These are phyloP conservation scores for Halichoerus grypus DNA, from an alignment of 2,113 vertebrate species.

Conservation along the genomic window DNA sequence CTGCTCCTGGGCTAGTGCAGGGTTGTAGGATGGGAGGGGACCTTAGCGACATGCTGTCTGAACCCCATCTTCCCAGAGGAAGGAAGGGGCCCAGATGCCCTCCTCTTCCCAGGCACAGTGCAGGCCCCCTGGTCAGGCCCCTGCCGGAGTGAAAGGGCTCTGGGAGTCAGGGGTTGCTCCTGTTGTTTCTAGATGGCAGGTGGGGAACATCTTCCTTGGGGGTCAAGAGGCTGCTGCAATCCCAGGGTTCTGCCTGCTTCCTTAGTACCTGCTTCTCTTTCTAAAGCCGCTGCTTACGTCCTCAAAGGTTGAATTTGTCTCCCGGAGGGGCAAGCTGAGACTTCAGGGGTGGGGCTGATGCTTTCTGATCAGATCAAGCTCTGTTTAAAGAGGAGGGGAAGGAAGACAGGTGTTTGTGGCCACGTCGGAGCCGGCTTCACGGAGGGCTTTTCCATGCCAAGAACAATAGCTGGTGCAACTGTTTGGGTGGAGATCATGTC, in stretches of 20 bases:
- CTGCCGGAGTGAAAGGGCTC: not conserved
- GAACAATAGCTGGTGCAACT: not conserved
- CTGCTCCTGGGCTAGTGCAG: not conserved
- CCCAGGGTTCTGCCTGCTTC: not conserved
- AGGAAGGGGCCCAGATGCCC: rapidly evolving
- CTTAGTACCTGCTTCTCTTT: not conserved
- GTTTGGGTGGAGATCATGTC: not conserved
- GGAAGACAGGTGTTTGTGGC: not conserved
- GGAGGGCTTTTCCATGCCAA: not conserved
- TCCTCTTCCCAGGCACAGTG: not conserved
- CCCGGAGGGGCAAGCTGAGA: not conserved
- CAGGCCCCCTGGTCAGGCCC: not conserved
- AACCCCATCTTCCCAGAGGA: not conserved
- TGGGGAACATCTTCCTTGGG: not conserved
- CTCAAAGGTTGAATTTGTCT: not conserved
- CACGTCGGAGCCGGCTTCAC: rapidly evolving
- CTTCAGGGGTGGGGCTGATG: not conserved
- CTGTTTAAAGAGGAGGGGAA: not conserved
- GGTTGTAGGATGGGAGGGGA: not conserved
- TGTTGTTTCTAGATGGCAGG: not conserved
- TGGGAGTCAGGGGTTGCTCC: not conserved
- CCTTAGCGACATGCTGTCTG: not conserved
- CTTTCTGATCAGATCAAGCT: not conserved
- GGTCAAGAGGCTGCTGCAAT: not conserved
- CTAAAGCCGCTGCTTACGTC: not conserved